Percentiles rank a stretch among this genome's conserved stretches.
Evolutionary conservation across 2,888 invertebrate species (phyloP).

Genomic region (Pandemis cinnamomeana): DNA sequence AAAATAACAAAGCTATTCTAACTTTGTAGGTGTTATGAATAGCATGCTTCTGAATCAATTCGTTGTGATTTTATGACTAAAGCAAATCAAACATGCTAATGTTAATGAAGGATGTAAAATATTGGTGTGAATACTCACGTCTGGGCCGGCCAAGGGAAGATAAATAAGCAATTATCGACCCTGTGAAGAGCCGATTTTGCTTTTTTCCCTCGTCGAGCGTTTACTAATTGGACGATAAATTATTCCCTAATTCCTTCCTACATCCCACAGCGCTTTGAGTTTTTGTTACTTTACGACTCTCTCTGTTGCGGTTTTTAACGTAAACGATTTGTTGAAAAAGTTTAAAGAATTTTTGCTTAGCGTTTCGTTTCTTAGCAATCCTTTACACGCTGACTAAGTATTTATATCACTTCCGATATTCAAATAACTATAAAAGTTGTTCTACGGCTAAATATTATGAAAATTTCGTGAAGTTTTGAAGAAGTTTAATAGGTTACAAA

Average conservation of each 20-base stretch:
- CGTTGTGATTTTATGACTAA: neutral
- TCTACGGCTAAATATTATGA: neutral
- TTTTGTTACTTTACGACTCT: constrained; percentile 51
- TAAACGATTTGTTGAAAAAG: constrained; percentile 8
- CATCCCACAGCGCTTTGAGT: constrained; percentile 51
- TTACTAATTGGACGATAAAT: constrained; percentile 72
- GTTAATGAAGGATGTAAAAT: constrained; percentile 38
- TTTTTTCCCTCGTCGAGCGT: constrained; percentile 59
- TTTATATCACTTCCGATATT: neutral
- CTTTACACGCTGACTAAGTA: neutral
- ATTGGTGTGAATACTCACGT: constrained; percentile 36
- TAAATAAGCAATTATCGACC: constrained; percentile 73
- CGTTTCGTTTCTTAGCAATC: neutral
- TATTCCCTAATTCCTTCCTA: constrained; percentile 61
- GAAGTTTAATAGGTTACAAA: no score
- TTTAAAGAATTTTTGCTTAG: neutral
- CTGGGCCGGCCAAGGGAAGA: constrained; percentile 45
- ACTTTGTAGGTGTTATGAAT: neutral
- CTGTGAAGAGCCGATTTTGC: constrained; percentile 60
- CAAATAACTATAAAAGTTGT: neutral
- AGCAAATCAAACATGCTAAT: constrained; percentile 24
- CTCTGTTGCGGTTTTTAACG: constrained; percentile 46
- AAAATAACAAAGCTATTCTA: neutral
- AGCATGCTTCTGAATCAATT: neutral
- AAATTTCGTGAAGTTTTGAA: no score